Evolutionary conservation across 2,888 invertebrate species (phyloP).

Genomic region (Zhengitettix transpicula): DNA sequence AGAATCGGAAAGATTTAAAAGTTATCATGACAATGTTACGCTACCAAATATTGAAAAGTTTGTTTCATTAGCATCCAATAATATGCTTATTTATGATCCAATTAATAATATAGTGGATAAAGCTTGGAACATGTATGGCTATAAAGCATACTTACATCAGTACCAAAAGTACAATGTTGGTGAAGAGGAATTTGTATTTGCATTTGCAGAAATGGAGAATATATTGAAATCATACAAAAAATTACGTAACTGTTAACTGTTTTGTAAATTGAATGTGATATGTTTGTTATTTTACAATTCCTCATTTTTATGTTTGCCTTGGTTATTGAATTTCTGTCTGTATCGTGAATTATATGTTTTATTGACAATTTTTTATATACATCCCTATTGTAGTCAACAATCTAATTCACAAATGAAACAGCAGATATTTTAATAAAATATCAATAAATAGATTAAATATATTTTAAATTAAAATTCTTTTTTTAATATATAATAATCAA

Average conservation of each 20-base stretch:
- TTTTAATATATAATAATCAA: no score
- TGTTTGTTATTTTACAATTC: no score
- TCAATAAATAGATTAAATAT: no score
- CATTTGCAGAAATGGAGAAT: constrained; percentile 32
- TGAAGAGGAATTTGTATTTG: constrained; percentile 28
- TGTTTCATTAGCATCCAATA: constrained; percentile 28
- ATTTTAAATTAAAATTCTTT: no score
- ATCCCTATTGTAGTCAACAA: no score
- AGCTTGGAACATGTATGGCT: constrained; percentile 30
- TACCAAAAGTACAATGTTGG: constrained; percentile 30
- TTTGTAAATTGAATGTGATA: no score
- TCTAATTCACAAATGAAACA: no score
- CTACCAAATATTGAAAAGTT: constrained; percentile 27
- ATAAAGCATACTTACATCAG: constrained; percentile 33
- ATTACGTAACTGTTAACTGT: constrained; percentile 10
- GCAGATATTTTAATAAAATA: no score
- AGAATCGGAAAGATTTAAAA: constrained; percentile 20
- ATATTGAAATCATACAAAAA: constrained; percentile 28
- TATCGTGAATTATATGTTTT: no score
- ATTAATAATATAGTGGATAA: constrained; percentile 26
- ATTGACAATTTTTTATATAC: no score
- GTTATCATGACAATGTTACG: constrained; percentile 24
- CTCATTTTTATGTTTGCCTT: no score
- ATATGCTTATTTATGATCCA: constrained; percentile 23
- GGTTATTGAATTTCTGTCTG: no score